Conservation (phyloP, 2,113 vertebrate species). For the Calypte anna region DNA sequence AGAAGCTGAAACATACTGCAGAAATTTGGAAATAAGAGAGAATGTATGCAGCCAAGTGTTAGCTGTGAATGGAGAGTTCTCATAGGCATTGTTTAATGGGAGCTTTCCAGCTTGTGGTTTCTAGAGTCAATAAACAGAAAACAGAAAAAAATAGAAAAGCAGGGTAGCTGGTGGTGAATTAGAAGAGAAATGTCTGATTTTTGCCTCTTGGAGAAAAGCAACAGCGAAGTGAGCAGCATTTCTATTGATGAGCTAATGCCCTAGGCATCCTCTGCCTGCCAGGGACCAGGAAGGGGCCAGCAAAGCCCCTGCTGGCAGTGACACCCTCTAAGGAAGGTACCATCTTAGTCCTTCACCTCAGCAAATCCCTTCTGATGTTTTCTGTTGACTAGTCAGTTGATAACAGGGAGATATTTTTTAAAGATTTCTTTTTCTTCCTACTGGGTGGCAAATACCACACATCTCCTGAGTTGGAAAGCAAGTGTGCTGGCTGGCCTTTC, state of each 20-base stretch:
- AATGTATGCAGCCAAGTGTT: background rate
- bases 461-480: background rate
- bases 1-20: slow-evolving; percentile 3
- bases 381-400: background rate
- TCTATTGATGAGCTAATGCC: background rate
- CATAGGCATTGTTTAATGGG: background rate
- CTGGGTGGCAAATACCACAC: accelerated
- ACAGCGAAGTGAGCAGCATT: background rate
- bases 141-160: background rate
- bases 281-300: background rate
- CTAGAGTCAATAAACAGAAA: background rate
- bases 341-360: background rate
- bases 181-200: background rate
- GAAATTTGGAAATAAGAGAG: slow-evolving; percentile 29
- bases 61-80: background rate
- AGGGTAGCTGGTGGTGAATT: background rate
- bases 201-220: background rate
- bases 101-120: background rate
- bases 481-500: background rate
- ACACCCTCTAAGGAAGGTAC: background rate
- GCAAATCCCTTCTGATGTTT: background rate
- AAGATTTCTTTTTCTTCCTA: background rate
- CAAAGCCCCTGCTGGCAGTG: background rate
- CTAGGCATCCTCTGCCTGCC: background rate
- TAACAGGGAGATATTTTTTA: background rate